phyloP scores from a whole-genome alignment of 2,113 vertebrate genomes.

The Phocoena phocoena region DNA sequence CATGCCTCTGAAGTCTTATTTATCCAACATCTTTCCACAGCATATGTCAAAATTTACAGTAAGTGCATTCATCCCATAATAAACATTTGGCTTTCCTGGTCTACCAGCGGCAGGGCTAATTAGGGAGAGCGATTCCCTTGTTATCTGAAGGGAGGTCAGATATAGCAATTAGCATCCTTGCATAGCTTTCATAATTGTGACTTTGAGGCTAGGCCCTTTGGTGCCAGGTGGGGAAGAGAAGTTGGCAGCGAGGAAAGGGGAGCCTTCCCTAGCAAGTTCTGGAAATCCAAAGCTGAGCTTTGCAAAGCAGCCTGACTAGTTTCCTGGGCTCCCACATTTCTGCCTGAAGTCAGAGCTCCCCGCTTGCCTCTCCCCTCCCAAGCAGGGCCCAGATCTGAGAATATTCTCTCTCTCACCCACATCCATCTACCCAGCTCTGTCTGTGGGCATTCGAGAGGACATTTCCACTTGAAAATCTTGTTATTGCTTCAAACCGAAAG shows the following conservation, averaged over 20 bases:
- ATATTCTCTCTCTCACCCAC: not conserved
- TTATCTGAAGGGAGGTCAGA: slow-evolving; percentile 79
- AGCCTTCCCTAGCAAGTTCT: slow-evolving; percentile 37
- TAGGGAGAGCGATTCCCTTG: slow-evolving; percentile 79
- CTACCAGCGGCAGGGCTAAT: slow-evolving; percentile 78
- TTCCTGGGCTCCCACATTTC: not conserved
- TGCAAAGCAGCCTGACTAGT: not conserved
- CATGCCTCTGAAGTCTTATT: slow-evolving; percentile 80
- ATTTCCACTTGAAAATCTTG: not conserved
- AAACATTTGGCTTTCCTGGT: slow-evolving; percentile 83
- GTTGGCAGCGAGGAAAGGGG: slow-evolving; percentile 49
- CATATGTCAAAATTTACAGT: slow-evolving; percentile 84
- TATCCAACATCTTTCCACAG: slow-evolving; percentile 77
- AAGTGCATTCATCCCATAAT: slow-evolving; percentile 79
- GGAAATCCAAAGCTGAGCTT: not conserved
- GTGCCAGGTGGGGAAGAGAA: slow-evolving; percentile 64
- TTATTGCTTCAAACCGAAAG: not conserved
- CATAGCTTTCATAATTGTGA: slow-evolving; percentile 62
- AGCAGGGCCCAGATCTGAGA: not conserved
- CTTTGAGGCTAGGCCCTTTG: slow-evolving; percentile 68
- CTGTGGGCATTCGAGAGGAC: not conserved
- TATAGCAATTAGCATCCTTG: slow-evolving; percentile 78
- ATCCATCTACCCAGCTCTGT: not conserved
- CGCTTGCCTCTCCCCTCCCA: not conserved
- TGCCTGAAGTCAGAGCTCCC: not conserved